These are phyloP conservation scores for Cyrtorhinus lividipennis DNA, from an alignment of 1,140 invertebrate genomes.

Conservation along the genomic window DNA sequence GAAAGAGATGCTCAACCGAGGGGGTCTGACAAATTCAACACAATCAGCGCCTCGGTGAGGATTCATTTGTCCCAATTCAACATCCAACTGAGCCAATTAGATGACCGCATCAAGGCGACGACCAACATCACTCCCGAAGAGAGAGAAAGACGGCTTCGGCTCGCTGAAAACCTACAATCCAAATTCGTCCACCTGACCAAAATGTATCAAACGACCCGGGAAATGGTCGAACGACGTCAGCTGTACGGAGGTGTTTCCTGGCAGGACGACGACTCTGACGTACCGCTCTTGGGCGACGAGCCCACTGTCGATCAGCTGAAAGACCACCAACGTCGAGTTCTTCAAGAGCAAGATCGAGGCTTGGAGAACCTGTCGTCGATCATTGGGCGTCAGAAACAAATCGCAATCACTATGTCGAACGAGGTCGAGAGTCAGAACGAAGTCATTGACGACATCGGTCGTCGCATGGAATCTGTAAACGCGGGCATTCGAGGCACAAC, in stretches of 20 bases:
- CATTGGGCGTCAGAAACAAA: constrained; percentile 58
- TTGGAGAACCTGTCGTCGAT: constrained; percentile 60
- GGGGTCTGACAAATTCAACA: constrained; percentile 37
- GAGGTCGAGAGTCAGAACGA: constrained; percentile 71
- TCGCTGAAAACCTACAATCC: constrained; percentile 42
- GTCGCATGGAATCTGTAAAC: constrained; percentile 55
- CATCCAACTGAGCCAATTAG: constrained; percentile 42
- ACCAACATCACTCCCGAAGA: constrained; percentile 37
- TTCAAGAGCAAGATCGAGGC: constrained; percentile 56
- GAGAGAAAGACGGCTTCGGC: constrained; percentile 40
- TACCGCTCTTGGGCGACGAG: constrained; percentile 12
- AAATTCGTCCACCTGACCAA: constrained; percentile 40
- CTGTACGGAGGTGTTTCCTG: constrained; percentile 33
- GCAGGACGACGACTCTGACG: constrained; percentile 28
- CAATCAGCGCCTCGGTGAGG: constrained; percentile 41
- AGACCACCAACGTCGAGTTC: constrained; percentile 29
- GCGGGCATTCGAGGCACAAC: constrained; percentile 50
- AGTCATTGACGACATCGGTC: constrained; percentile 61
- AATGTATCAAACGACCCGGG: constrained; percentile 26
- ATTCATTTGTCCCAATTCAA: constrained; percentile 44
- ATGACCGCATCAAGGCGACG: constrained; percentile 30
- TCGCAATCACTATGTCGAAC: constrained; percentile 54
- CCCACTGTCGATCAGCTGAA: constrained; percentile 26
- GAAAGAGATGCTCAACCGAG: constrained; percentile 36
- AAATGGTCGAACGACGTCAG: constrained; percentile 10